Evolutionary conservation across 35 echinoderm and acorn worm genomes (phyloP), one percentile per base, ranked within the genome.

Genomic region (Ptychodera flava): DNA sequence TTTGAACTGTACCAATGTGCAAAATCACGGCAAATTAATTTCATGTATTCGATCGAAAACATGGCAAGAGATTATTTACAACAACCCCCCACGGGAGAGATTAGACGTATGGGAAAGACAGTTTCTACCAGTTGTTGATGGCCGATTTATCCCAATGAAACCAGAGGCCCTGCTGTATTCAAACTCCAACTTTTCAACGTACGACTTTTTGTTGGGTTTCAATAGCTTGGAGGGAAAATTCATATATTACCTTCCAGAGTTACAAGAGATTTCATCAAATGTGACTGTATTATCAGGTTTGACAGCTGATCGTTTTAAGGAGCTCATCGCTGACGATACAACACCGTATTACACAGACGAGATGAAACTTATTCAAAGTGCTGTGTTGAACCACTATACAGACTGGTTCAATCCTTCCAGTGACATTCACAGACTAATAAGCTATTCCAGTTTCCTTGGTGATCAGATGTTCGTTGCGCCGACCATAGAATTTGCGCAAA

Each of bases 81-180:
- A 64, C 45, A 64, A 6, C 6, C 45, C 45, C 6, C 6, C 6
- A 12, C 45, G 6, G 45, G 6, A 6, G 22, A 12, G 6, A 64
- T 12, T 12, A 64, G 6, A 64, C 22, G 22, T 64, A 64, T 12
- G 22, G 6, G 6, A 12, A 64, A 6, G 22, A 6, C 45, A 81
- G 15, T 99, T 94, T 89, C 33, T 35, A 16, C 96, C 96, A 31
- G 96, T 99, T 27, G 88, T 99, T 29, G 96, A 99, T 76, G 88
- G 88, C 0, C 79, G 85, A 37, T 99, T 94, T 76, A 30, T 99
- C 1, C 52, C 79, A 28, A 82, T 90, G 30, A 83, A 94, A n/a
- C 96, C 96, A 1, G 83, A 91, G n/a, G 36, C 30, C 22, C 45
- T 94, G 22, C 75, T 88, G 33, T 82, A 79, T 29, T 31, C 38